Evolutionary conservation across 2,797 vertebrate species (phyloP).

Genomic region (Fistularia commersonii): DNA sequence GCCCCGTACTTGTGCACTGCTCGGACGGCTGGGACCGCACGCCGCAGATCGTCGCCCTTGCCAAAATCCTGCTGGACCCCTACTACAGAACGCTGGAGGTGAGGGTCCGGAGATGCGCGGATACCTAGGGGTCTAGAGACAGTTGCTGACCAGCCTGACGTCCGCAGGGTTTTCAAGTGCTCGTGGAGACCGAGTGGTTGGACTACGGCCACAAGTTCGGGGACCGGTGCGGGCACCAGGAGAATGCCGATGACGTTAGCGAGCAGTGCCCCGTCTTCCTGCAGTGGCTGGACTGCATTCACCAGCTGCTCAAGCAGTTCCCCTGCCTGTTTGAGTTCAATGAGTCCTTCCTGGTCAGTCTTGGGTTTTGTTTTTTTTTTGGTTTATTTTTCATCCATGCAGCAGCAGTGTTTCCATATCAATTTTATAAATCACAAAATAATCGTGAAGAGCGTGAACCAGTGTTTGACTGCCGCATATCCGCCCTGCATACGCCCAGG

Average conservation of each 20-base stretch:
- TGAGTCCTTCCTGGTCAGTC: conserved; percentile 93
- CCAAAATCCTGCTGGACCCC: conserved; percentile 93
- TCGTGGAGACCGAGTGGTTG: conserved; percentile 96
- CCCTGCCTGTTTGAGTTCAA: conserved; percentile 98
- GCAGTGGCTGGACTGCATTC: conserved; percentile 97
- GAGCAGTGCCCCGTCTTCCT: conserved; percentile 98
- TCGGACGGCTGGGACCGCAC: conserved; percentile 98
- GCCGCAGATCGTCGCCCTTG: conserved; percentile 92
- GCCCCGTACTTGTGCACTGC: conserved; percentile 94
- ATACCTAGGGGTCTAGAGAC: no score
- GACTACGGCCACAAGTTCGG: conserved; percentile 98
- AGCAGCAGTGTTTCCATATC: not conserved
- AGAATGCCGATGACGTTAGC: conserved; percentile 91
- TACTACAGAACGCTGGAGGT: conserved; percentile 98
- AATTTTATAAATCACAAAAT: no score
- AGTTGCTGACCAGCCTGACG: not conserved
- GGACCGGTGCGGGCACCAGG: conserved; percentile 96
- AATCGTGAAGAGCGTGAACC: no score
- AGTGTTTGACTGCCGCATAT: no score
- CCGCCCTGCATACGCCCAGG: conserved; percentile 70
- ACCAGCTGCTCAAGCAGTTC: conserved; percentile 97
- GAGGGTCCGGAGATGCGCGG: conserved; percentile 3
- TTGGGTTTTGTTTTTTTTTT: no score
- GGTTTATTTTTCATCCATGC: not conserved
- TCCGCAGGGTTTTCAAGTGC: conserved; percentile 92